Percentiles rank a stretch among this genome's conserved stretches.
These are phyloP conservation scores for Dendroctonus valens DNA, from an alignment of 1,140 invertebrate genomes.

Conservation along the genomic window DNA sequence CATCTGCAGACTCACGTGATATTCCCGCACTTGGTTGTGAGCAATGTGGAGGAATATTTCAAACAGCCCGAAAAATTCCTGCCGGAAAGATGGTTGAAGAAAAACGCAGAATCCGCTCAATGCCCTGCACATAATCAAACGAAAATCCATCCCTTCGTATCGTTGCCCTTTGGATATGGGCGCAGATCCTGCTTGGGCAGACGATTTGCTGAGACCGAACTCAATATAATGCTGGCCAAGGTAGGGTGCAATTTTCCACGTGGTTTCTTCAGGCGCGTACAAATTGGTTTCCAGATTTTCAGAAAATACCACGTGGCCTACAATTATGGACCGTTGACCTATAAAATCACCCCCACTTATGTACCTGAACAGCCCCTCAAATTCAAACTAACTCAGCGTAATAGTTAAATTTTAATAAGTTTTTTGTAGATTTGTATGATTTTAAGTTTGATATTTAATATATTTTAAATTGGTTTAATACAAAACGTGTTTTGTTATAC, in stretches of 20 bases:
- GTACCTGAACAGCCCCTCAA: constrained; percentile 67
- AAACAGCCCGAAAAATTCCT: constrained; percentile 62
- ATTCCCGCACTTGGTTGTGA: constrained; percentile 78
- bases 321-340: constrained; percentile 61
- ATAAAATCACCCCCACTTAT: constrained; percentile 70
- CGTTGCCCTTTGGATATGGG: constrained; percentile 80
- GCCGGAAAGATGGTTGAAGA: constrained; percentile 76
- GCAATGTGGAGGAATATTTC: constrained; percentile 73
- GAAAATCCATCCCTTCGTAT: constrained; percentile 69
- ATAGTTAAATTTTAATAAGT: constrained; percentile 11
- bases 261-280: neutral
- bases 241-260: constrained; percentile 42
- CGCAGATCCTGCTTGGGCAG: constrained; percentile 78
- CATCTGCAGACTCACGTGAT: constrained; percentile 71
- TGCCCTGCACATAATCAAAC: constrained; percentile 41
- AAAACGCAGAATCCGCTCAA: constrained; percentile 5
- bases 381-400: constrained; percentile 55
- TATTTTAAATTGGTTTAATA: too few relatives aligned
- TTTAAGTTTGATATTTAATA: too few relatives aligned
- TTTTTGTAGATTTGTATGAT: neutral
- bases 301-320: constrained; percentile 66
- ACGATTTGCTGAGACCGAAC: constrained; percentile 77
- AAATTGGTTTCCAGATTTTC: constrained; percentile 57
- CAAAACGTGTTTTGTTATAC: too few relatives aligned
- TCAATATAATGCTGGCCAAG: constrained; percentile 69